Percentiles rank a stretch among this genome's conserved stretches.
Evolutionary conservation across 2,797 vertebrate genomes (phyloP).

Genomic region (Podarcis siculus): DNA sequence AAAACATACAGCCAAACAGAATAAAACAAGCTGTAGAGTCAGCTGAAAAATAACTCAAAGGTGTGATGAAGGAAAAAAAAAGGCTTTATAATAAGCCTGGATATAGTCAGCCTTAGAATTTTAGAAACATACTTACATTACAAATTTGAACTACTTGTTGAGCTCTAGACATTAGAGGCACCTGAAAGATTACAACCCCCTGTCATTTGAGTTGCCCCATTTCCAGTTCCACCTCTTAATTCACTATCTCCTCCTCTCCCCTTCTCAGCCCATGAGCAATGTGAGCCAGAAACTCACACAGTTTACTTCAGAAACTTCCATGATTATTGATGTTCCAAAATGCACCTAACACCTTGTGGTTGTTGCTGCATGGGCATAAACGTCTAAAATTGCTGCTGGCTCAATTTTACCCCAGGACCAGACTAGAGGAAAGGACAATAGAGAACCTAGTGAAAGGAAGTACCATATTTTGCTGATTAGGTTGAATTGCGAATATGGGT

Average conservation of each 20-base stretch:
- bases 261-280: not conserved
- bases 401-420: not conserved
- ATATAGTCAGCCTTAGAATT: not conserved
- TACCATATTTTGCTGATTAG: not conserved
- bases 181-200: not conserved
- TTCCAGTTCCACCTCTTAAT: not conserved
- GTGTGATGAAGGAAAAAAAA: no score
- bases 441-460: not conserved
- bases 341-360: not conserved
- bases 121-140: not conserved
- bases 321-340: not conserved
- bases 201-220: not conserved
- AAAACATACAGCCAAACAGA: no score
- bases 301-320: not conserved
- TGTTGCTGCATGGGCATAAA: not conserved
- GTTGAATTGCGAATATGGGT: not conserved
- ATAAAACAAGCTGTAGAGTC: no score
- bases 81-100: no score
- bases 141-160: not conserved
- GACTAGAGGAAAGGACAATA: not conserved
- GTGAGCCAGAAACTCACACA: not conserved
- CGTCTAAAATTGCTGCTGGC: no score
- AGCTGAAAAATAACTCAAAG: no score
- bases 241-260: not conserved
- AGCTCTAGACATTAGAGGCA: not conserved